Conservation (phyloP, 2,797 vertebrate species). For the Typhlichthys subterraneus region DNA sequence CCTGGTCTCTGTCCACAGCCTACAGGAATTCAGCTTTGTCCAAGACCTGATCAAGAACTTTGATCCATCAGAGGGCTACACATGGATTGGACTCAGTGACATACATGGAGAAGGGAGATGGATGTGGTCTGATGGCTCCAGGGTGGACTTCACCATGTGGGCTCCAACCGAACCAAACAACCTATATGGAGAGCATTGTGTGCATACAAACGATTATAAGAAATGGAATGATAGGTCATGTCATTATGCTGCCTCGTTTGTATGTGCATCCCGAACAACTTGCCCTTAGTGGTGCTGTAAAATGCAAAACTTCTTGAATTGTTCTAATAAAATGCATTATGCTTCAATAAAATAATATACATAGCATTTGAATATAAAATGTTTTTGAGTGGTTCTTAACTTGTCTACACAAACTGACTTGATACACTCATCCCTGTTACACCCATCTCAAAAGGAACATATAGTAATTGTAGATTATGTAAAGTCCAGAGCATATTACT, state of each 20-base stretch:
- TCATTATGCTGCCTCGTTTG: neutral
- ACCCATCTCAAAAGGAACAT: too few relatives aligned
- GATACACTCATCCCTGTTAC: too few relatives aligned
- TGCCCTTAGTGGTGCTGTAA: neutral
- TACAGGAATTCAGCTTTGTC: neutral
- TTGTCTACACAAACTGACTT: too few relatives aligned
- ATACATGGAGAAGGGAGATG: neutral
- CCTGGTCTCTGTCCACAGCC: neutral
- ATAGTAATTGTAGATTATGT: too few relatives aligned
- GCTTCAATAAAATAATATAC: too few relatives aligned
- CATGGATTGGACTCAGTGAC: neutral
- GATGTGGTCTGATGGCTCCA: neutral
- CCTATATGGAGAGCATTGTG: neutral
- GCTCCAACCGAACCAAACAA: neutral
- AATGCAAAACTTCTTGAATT: too few relatives aligned
- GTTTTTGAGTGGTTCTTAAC: too few relatives aligned
- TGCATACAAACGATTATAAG: accelerated
- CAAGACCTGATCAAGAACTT: neutral
- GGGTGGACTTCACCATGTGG: neutral
- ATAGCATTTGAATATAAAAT: too few relatives aligned
- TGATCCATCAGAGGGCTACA: neutral
- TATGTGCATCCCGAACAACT: neutral
- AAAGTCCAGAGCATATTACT: too few relatives aligned
- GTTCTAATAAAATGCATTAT: too few relatives aligned
- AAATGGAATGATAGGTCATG: neutral